phyloP scores from a whole-genome alignment of 1,140 invertebrate species.

The Nephila pilipes region DNA sequence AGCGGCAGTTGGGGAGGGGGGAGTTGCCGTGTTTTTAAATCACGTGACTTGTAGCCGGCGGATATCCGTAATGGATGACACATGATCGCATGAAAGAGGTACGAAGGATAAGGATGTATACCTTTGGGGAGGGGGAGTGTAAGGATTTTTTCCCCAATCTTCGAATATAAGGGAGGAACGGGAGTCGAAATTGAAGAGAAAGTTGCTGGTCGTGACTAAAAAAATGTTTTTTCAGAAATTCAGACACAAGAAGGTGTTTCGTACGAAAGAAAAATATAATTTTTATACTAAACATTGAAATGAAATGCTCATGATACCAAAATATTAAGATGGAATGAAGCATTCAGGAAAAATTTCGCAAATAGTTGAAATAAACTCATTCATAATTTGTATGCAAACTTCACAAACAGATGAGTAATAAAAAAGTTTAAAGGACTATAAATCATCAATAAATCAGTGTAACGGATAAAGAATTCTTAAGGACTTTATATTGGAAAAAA shows the following conservation, averaged over 20 bases:
- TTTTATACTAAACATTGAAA: no score
- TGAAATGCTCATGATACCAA: no score
- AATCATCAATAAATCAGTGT: no score
- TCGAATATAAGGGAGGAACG: background rate
- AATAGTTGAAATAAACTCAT: no score
- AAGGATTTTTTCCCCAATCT: slow-evolving; percentile 2
- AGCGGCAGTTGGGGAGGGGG: background rate
- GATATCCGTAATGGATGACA: slow-evolving; percentile 73
- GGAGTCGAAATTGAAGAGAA: background rate
- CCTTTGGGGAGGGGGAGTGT: background rate
- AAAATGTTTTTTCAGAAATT: background rate
- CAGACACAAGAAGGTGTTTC: background rate
- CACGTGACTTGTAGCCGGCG: slow-evolving; percentile 60
- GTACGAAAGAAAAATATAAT: background rate
- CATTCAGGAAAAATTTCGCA: no score
- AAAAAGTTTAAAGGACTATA: no score
- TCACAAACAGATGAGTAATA: no score
- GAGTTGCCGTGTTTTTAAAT: slow-evolving; percentile 54
- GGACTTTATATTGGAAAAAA: no score
- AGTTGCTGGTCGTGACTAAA: background rate
- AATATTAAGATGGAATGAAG: no score
- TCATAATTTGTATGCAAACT: no score
- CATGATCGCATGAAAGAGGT: slow-evolving; percentile 65
- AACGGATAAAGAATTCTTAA: no score
- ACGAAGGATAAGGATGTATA: slow-evolving; percentile 34